Percentiles rank a stretch among this genome's conserved stretches.
phyloP scores from a whole-genome alignment of 92 coral and sea anemone species.

The Palythoa caribaeorum region DNA sequence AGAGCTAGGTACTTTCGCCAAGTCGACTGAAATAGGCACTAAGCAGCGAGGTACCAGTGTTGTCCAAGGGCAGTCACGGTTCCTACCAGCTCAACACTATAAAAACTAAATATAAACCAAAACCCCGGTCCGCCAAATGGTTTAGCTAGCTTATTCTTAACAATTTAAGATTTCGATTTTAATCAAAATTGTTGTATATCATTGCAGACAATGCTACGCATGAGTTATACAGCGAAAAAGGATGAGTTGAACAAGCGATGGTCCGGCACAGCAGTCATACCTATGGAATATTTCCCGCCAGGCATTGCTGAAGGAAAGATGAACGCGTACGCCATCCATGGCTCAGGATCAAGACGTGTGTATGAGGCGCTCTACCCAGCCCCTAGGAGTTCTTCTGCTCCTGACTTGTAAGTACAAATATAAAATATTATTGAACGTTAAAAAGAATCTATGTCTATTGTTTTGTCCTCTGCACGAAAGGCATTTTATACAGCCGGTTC shows the following conservation, averaged over 20 bases:
- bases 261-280: constrained; percentile 90
- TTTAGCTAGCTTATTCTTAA: not conserved
- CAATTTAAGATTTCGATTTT: not conserved
- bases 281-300: constrained; percentile 94
- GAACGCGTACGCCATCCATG: constrained; percentile 98
- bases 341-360: constrained; percentile 73
- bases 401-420: constrained; percentile 90
- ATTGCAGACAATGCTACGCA: constrained; percentile 71
- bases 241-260: constrained; percentile 72
- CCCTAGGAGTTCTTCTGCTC: constrained; percentile 53
- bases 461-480: too few species aligned
- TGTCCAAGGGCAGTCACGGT: too few species aligned
- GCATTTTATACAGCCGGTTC: too few species aligned
- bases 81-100: too few species aligned
- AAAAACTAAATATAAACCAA: too few species aligned
- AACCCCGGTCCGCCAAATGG: too few species aligned
- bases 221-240: constrained; percentile 77
- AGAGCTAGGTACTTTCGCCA: too few species aligned
- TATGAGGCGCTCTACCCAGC: constrained; percentile 97
- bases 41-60: too few species aligned
- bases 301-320: constrained; percentile 74
- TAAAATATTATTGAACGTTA: not conserved
- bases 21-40: too few species aligned
- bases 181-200: not conserved
- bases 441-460: too few species aligned